Evolutionary conservation across 2,113 vertebrate species (phyloP).

Genomic region (Okapia johnstoni): DNA sequence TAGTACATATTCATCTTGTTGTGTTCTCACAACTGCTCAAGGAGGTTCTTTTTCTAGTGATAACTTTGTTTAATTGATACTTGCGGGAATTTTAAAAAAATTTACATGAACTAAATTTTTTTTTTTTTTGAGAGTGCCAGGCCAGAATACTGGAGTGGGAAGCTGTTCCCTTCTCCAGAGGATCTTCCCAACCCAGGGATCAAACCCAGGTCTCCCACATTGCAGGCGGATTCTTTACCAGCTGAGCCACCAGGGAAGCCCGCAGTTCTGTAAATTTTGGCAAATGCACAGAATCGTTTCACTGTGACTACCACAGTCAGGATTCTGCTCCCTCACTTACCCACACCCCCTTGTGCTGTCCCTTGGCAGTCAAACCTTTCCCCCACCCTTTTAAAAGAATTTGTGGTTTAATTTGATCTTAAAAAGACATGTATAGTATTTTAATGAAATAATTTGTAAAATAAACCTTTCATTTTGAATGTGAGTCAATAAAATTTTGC

Average conservation of each 20-base stretch:
- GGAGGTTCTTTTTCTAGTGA: not conserved
- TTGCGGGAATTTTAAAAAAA: not conserved
- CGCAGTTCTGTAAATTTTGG: not conserved
- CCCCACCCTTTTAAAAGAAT: not conserved
- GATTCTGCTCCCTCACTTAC: not conserved
- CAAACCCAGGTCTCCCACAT: not conserved
- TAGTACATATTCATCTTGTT: not conserved
- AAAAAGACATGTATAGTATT: not conserved
- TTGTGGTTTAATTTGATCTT: not conserved
- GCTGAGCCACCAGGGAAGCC: not conserved
- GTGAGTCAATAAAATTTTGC: not conserved
- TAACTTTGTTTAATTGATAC: not conserved
- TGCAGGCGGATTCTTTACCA: not conserved
- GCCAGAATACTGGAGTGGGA: not conserved
- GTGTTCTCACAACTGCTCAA: not conserved
- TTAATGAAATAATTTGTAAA: not conserved
- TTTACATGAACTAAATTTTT: not conserved
- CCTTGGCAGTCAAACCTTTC: not conserved
- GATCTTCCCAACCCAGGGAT: not conserved
- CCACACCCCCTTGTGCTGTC: accelerated
- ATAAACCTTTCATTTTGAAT: not conserved
- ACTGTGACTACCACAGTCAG: not conserved
- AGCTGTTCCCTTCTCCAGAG: not conserved
- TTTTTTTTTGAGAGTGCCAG: not conserved
- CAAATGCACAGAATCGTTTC: not conserved